These are phyloP conservation scores for Merodon equestris DNA, from an alignment of 2,888 invertebrate genomes.

Conservation along the genomic window DNA sequence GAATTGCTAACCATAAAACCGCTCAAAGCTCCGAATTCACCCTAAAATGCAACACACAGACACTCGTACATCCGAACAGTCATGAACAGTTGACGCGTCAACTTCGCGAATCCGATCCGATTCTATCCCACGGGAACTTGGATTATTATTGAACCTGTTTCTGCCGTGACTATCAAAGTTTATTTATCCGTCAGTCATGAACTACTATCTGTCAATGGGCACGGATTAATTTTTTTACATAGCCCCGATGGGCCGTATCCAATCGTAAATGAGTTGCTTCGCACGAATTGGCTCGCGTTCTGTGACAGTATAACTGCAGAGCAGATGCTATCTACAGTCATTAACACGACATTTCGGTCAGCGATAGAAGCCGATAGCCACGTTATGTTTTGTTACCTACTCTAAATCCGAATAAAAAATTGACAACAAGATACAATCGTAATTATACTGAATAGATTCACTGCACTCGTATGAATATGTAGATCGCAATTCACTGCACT, in stretches of 20 bases:
- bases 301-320: neutral
- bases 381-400: slow-evolving; percentile 27
- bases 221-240: slow-evolving; percentile 34
- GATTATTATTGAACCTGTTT: slow-evolving; percentile 34
- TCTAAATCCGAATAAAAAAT: slow-evolving; percentile 11
- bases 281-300: slow-evolving; percentile 16
- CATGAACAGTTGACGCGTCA: slow-evolving; percentile 6
- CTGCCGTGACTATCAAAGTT: neutral
- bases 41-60: slow-evolving; percentile 18
- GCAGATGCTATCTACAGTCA: slow-evolving; percentile 29
- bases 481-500: slow-evolving; percentile 7
- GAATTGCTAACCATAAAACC: slow-evolving; percentile 51
- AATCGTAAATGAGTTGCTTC: slow-evolving; percentile 24
- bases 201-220: slow-evolving; percentile 42
- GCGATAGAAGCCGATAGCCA: slow-evolving; percentile 16
- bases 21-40: slow-evolving; percentile 44
- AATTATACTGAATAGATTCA: slow-evolving; percentile 27
- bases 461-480: neutral
- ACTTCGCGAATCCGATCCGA: slow-evolving; percentile 14
- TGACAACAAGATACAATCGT: slow-evolving; percentile 12
- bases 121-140: slow-evolving; percentile 37
- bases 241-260: slow-evolving; percentile 20
- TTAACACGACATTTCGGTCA: slow-evolving; percentile 43
- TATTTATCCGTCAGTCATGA: slow-evolving; percentile 16
- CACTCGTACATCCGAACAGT: too few relatives aligned